Evolutionary conservation across 2,888 invertebrate species (phyloP).

Genomic region (Hetaerina titia): DNA sequence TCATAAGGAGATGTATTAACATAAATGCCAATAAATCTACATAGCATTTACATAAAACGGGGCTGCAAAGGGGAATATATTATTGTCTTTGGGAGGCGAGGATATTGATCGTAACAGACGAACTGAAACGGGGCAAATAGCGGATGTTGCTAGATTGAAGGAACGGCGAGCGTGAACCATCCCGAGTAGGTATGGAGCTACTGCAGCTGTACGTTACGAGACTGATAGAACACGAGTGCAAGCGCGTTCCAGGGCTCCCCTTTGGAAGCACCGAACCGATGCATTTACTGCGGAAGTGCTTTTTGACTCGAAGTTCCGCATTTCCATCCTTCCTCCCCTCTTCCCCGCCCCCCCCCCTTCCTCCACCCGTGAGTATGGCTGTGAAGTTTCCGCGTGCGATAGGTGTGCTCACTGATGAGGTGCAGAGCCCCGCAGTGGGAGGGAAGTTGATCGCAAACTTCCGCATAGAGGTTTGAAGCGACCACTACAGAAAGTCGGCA

Average conservation of each 20-base stretch:
- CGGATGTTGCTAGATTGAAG: background rate
- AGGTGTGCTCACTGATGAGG: background rate
- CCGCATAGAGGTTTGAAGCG: slow-evolving; percentile 17
- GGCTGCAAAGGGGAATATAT: no score
- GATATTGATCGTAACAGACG: no score
- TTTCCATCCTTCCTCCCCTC: background rate
- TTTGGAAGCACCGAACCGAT: background rate
- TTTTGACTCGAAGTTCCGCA: background rate
- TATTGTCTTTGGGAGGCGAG: no score
- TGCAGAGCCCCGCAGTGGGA: background rate
- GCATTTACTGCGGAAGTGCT: background rate
- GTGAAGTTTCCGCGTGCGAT: background rate
- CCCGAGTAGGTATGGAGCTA: background rate
- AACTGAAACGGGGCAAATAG: background rate
- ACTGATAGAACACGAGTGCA: background rate
- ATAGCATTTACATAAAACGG: no score
- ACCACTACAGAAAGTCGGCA: background rate
- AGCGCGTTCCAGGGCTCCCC: background rate
- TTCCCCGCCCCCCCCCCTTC: background rate
- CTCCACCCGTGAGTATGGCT: background rate
- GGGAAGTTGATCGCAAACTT: background rate
- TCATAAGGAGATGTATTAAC: no score
- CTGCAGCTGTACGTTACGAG: background rate
- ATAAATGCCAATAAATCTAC: no score
- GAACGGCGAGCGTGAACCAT: background rate